phyloP scores from a whole-genome alignment of 2,888 invertebrate species.

The Caenorhabditis afra region DNA sequence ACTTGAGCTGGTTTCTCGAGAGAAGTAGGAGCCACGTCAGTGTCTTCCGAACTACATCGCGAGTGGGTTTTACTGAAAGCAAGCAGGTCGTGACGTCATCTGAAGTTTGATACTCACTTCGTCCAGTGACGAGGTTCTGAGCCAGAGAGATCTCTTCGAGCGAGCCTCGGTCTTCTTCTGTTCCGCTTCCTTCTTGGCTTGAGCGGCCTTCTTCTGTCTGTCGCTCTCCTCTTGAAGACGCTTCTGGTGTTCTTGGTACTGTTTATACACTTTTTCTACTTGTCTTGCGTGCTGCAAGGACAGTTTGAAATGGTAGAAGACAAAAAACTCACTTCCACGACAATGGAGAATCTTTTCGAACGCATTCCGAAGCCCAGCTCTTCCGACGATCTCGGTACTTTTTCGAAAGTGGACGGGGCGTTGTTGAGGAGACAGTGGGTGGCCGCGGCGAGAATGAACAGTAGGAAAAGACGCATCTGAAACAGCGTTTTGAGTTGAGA shows the following conservation, averaged over 20 bases:
- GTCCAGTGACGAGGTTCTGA: conserved; percentile 2
- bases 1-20: too few species aligned
- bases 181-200: neutral
- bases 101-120: conserved; percentile 1
- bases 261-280: too few species aligned
- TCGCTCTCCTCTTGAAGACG: neutral
- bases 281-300: conserved; percentile 35
- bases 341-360: too few species aligned
- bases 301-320: neutral
- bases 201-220: neutral
- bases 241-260: neutral
- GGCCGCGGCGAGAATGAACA: neutral
- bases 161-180: neutral
- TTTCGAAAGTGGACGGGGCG: too few species aligned
- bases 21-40: too few species aligned
- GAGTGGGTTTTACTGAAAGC: too few species aligned
- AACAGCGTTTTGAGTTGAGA: neutral
- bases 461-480: neutral
- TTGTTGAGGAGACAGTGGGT: neutral
- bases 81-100: too few species aligned
- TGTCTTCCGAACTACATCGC: too few species aligned
- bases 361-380: too few species aligned
- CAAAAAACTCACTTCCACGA: too few species aligned
- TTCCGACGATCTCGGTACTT: too few species aligned
- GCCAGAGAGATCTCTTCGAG: conserved; percentile 3